Percentiles rank a stretch among this genome's conserved stretches.
Evolutionary conservation across 2,797 vertebrate species (phyloP).

Genomic region (Rhodeus uyekii): DNA sequence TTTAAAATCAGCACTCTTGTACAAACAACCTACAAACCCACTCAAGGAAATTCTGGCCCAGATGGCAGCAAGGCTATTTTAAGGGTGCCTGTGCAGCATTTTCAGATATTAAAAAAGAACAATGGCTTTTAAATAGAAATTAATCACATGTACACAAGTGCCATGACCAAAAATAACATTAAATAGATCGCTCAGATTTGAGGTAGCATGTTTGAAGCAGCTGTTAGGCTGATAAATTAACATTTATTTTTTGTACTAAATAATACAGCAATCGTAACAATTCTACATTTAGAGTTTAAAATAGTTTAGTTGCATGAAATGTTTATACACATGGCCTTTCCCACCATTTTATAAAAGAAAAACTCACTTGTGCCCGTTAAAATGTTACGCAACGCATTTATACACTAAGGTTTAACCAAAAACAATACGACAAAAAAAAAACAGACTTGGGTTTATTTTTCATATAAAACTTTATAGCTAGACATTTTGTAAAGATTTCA

Average conservation of each 20-base stretch:
- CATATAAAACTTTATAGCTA: background rate
- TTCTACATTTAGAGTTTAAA: too few species aligned
- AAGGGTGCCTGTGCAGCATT: slow-evolving; percentile 36
- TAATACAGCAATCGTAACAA: background rate
- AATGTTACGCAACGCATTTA: background rate
- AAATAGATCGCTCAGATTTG: background rate
- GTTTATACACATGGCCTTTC: background rate
- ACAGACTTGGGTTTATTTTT: background rate
- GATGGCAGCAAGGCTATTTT: slow-evolving; percentile 34
- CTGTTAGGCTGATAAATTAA: background rate
- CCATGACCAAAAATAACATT: background rate
- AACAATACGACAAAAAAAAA: background rate
- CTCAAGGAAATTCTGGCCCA: slow-evolving; percentile 22
- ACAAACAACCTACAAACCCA: slow-evolving; percentile 17
- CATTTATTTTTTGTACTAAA: background rate
- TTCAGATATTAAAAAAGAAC: slow-evolving; percentile 30
- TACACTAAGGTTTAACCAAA: background rate
- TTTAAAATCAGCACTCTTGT: slow-evolving; percentile 13
- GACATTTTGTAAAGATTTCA: background rate
- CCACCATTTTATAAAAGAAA: background rate
- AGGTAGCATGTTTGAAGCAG: background rate
- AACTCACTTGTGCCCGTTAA: background rate
- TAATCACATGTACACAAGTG: background rate
- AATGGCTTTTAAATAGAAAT: slow-evolving; percentile 36
- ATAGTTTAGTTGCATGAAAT: background rate